A percentile compares a stretch with the other conserved stretches of the same genome.
Evolutionary conservation across 2,113 vertebrate species (phyloP).

Genomic region (Accipiter virgatus): DNA sequence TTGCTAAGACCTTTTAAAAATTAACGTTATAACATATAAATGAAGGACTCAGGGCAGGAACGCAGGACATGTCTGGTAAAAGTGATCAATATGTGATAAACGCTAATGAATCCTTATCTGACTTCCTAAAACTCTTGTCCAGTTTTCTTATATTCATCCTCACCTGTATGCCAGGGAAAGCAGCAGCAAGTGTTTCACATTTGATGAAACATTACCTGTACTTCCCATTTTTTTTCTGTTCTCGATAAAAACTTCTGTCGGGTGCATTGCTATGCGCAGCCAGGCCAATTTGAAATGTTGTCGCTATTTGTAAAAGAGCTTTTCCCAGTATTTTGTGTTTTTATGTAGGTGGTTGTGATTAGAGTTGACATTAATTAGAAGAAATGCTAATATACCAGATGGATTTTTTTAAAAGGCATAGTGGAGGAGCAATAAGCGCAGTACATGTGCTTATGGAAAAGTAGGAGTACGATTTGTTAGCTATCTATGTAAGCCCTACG

Average conservation of each 20-base stretch:
- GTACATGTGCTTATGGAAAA: neutral
- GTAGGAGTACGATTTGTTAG: neutral
- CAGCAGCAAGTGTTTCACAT: too few relatives aligned
- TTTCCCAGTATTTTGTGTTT: neutral
- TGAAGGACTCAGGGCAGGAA: neutral
- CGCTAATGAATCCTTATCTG: neutral
- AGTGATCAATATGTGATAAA: neutral
- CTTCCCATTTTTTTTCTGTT: neutral
- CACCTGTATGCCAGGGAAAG: neutral
- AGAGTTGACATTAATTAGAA: slow-evolving; percentile 45
- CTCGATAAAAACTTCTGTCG: neutral
- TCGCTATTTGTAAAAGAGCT: neutral
- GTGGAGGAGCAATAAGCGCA: neutral
- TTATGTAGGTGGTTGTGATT: slow-evolving; percentile 33
- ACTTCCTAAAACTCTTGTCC: neutral
- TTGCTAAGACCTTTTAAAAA: neutral
- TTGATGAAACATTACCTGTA: neutral
- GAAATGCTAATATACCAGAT: slow-evolving; percentile 47
- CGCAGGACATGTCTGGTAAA: rapidly evolving
- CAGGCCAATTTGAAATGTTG: neutral
- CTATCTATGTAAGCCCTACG: neutral
- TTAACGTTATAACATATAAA: neutral
- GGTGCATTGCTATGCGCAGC: neutral
- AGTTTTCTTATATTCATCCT: neutral
- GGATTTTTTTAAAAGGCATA: neutral